Base-by-base conservation (phyloP, 2,888 invertebrate genomes). In the Xanthia togata region DNA sequence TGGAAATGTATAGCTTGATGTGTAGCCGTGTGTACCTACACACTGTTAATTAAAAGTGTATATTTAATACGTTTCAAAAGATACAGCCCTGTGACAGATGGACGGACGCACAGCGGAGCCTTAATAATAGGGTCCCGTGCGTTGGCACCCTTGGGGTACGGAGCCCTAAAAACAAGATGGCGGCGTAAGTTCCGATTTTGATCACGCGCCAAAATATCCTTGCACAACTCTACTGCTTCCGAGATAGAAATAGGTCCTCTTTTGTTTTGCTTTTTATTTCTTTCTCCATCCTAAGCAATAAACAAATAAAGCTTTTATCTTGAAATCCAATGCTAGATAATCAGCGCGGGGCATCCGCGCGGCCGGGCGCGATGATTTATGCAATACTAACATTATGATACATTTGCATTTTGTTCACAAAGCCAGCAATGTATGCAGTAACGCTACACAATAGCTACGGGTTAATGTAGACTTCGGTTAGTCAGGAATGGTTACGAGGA, bases 351-450 rank as follows among this genome's bases (percentile, higher is more conserved):
- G 91, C 90, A 91, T 92, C 93, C 93, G 90, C 92, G 88, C 90
- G 89, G 88, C 90, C 82, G 85, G 81, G 79, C 84, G 82, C 85
- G 73, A 87, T 94, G 93, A 94, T 94, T 93, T 93, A 94, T 92
- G 89, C 88, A 89, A 89, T 89, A 89, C 88, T 88, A 90, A 92
- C 91, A 91, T 91, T 91, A 91, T 92, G 92, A 93, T 93, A 90
- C 90, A 94, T 94, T 93, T 93, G 93, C 93, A 93, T 93, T 94
- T 93, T 89, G 91, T 92, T 91, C 92, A 91, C 92, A 92, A 91
- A 90, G 88, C 84, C 87, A 88, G 83, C 87, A 88, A 88, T 88
- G 88, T 88, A 84, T 87, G 88, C 88, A 89, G 71, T 83, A 86
- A 85, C 80, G 82, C 82, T 82, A 86, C 83, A 88, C 88, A 88